Base-by-base conservation (phyloP, 1,140 invertebrate species). In the Harpegnathos saltator region DNA sequence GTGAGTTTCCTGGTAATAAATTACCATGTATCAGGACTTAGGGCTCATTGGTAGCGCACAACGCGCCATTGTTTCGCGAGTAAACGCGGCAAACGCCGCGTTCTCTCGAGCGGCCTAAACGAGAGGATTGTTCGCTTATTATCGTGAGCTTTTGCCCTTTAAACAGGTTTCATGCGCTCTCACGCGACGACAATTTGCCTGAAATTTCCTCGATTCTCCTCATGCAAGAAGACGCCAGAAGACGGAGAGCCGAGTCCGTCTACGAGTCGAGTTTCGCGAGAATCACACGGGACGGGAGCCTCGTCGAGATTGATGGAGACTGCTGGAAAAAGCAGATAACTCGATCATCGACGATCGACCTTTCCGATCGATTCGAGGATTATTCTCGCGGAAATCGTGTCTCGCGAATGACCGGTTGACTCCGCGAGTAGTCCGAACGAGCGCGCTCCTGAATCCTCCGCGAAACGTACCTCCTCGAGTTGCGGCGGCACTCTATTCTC, bases 401-500 rank as follows among this genome's bases (percentile, higher is more conserved):
- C 56, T 17, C 14, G 29, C 29, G 29, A 33, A 5, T n/a, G 3
- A n/a, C 9, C 0, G n/a, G 33, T 61, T 5, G 15, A 68, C 2
- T 56, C 68, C 3, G 17, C 14, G 14, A 38, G 26, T 19, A 58
- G 3, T 12, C 19, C 14, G 29, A 15, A 17, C 4, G 2, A 33
- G 61, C 33, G 61, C 24, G 1, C 5, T 66, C 2, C 19, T 63
- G 5, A 44, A 26, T 63, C 52, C 7, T 54, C 68, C 12, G 29
- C 38, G 12, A 71, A 69, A 87, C 63, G 50, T 91, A 92, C 90
- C 90, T 91, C 68, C 72, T 83, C 71, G 44, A 68, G 74, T 88
- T 68, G 85, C 88, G 90, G 90, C 86, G 85, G 89, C 75, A 89
- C 66, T 89, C 62, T 91, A 38, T 87, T 90, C 72, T 87, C 83